A percentile compares a stretch with the other conserved stretches of the same genome.
These are phyloP conservation scores for Thunnus albacares DNA, from an alignment of 2,797 vertebrate species.

Conservation along the genomic window DNA sequence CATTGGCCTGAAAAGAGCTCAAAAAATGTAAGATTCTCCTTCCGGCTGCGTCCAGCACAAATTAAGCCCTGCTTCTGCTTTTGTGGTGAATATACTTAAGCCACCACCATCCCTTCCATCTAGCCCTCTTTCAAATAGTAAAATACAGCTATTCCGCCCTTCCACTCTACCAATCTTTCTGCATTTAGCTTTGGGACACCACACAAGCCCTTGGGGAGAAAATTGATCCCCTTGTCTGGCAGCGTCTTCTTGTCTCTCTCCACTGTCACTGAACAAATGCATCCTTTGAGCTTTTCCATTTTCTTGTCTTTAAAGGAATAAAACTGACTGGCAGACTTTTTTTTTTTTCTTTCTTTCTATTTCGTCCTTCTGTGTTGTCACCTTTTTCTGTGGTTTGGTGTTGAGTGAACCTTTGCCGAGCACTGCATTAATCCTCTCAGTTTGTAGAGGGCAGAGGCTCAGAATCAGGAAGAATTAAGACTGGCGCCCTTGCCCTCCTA, in stretches of 20 bases:
- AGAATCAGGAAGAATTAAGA: slow-evolving; percentile 39
- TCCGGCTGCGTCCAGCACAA: slow-evolving; percentile 37
- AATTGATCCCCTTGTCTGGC: slow-evolving; percentile 53
- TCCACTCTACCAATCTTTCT: slow-evolving; percentile 44
- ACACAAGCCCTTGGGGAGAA: slow-evolving; percentile 48
- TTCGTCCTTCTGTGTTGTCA: slow-evolving; percentile 24
- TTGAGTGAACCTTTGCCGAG: slow-evolving; percentile 22
- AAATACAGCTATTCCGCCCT: slow-evolving; percentile 49
- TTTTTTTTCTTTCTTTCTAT: neutral
- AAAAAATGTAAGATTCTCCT: slow-evolving; percentile 14
- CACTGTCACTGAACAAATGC: slow-evolving; percentile 60
- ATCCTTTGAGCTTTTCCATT: slow-evolving; percentile 62
- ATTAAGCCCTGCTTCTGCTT: slow-evolving; percentile 53
- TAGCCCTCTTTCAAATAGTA: slow-evolving; percentile 35
- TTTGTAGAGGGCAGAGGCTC: slow-evolving; percentile 25
- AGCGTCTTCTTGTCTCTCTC: slow-evolving; percentile 42
- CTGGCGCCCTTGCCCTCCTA: slow-evolving; percentile 15
- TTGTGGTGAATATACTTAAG: slow-evolving; percentile 42
- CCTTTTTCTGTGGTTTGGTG: slow-evolving; percentile 18
- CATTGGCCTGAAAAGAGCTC: slow-evolving; percentile 5
- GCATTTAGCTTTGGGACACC: slow-evolving; percentile 47
- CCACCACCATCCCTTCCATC: slow-evolving; percentile 7
- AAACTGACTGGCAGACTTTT: slow-evolving; percentile 36
- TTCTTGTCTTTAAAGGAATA: slow-evolving; percentile 50
- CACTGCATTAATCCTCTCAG: slow-evolving; percentile 40